Percentiles rank a stretch among this genome's conserved stretches.
Conservation (phyloP, 2,888 invertebrate genomes). For the Mantis religiosa region DNA sequence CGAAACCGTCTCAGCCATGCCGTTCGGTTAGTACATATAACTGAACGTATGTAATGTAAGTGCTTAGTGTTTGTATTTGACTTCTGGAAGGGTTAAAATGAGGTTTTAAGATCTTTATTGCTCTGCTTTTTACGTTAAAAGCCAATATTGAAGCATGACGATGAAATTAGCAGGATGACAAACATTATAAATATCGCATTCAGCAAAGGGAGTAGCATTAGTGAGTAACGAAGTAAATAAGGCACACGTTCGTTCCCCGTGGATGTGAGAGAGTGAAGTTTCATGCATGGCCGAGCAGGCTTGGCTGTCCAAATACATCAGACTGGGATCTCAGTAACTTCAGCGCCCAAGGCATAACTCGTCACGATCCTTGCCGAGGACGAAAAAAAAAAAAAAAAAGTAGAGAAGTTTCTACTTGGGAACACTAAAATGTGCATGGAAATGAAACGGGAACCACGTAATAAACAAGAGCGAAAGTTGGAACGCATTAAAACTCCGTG, state of each 20-base stretch:
- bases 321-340: not conserved
- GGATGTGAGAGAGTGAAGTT: too few species aligned
- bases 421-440: not conserved
- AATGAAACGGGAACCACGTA: not conserved
- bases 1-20: too few species aligned
- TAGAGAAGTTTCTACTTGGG: not conserved
- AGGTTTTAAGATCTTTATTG: too few species aligned
- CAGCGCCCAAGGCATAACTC: not conserved
- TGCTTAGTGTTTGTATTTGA: not conserved
- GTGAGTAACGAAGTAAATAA: not conserved
- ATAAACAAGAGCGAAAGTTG: not conserved
- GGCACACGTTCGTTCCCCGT: not conserved
- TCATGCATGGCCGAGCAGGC: not conserved
- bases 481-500: not conserved
- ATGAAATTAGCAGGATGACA: too few species aligned
- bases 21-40: too few species aligned
- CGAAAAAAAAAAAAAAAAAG: not conserved
- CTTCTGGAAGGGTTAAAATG: not conserved
- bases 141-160: too few species aligned
- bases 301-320: not conserved
- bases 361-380: not conserved
- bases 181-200: too few species aligned
- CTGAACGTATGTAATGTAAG: not conserved
- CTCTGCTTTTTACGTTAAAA: too few species aligned
- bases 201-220: too few species aligned